phyloP scores from a whole-genome alignment of 2,797 vertebrate species.

The Phylloscopus collybita region DNA sequence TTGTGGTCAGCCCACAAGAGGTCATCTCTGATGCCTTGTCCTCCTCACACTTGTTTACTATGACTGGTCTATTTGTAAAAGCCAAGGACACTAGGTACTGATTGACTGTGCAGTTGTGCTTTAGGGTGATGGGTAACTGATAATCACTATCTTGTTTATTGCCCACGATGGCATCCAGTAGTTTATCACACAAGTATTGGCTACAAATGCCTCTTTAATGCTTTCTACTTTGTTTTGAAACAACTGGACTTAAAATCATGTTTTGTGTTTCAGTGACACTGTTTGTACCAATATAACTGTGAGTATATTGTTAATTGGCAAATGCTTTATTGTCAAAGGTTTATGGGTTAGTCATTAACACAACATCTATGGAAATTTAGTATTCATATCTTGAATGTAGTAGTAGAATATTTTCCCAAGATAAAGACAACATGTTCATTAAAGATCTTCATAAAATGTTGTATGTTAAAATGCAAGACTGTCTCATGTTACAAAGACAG shows the following conservation, averaged over 20 bases:
- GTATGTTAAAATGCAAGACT: not conserved
- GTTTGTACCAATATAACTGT: not conserved
- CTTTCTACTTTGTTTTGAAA: not conserved
- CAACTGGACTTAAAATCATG: not conserved
- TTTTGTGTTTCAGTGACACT: not conserved
- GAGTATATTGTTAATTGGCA: not conserved
- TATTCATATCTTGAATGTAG: not conserved
- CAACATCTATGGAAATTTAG: not conserved
- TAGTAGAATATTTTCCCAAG: not conserved
- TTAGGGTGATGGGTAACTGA: not conserved
- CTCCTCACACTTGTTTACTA: not conserved
- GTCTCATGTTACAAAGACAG: not conserved
- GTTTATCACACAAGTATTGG: not conserved
- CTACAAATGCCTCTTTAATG: not conserved
- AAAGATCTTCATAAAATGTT: not conserved
- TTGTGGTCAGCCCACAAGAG: not conserved
- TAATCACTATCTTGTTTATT: not conserved
- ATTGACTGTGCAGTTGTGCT: not conserved
- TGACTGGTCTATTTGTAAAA: not conserved
- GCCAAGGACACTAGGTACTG: not conserved
- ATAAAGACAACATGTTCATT: not conserved
- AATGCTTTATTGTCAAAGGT: not conserved
- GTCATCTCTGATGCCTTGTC: rapidly evolving
- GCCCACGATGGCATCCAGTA: not conserved
- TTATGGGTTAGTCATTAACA: not conserved